phyloP scores from a whole-genome alignment of 1,140 invertebrate genomes.

The Cotesia typhae region DNA sequence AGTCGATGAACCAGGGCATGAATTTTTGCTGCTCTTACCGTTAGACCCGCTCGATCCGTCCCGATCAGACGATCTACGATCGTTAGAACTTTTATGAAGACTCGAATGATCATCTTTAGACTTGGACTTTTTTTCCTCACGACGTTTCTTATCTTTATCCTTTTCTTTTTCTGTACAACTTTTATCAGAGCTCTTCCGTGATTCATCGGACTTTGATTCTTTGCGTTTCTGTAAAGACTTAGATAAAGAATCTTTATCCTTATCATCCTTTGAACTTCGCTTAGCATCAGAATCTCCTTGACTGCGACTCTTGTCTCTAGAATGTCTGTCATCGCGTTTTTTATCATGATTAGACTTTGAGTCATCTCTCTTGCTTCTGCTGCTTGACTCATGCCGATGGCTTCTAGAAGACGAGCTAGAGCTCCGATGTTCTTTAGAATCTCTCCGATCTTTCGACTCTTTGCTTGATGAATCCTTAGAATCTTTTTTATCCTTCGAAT shows the following conservation, averaged over 20 bases:
- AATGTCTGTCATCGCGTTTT: slow-evolving; percentile 42
- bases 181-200: slow-evolving; percentile 10
- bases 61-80: slow-evolving; percentile 61
- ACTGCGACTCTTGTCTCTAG: slow-evolving; percentile 41
- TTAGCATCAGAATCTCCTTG: slow-evolving; percentile 29
- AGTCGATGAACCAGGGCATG: slow-evolving; percentile 44
- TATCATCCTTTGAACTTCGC: slow-evolving; percentile 39
- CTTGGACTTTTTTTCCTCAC: slow-evolving; percentile 60
- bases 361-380: slow-evolving; percentile 15
- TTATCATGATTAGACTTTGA: slow-evolving; percentile 39
- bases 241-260: slow-evolving; percentile 44
- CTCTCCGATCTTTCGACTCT: background rate
- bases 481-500: slow-evolving; percentile 52
- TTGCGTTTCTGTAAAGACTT: background rate
- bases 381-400: slow-evolving; percentile 17
- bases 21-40: slow-evolving; percentile 56
- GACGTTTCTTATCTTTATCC: slow-evolving; percentile 57
- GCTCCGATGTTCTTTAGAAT: slow-evolving; percentile 42
- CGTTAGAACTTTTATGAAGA: slow-evolving; percentile 58
- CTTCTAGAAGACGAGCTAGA: slow-evolving; percentile 36
- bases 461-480: slow-evolving; percentile 54
- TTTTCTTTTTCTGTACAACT: slow-evolving; percentile 18
- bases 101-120: slow-evolving; percentile 62
- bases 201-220: background rate
- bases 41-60: slow-evolving; percentile 63